Evolutionary conservation across 2,797 vertebrate genomes (phyloP), one percentile per base, ranked within the genome.

Genomic region (Scolopax bukidnonensis): DNA sequence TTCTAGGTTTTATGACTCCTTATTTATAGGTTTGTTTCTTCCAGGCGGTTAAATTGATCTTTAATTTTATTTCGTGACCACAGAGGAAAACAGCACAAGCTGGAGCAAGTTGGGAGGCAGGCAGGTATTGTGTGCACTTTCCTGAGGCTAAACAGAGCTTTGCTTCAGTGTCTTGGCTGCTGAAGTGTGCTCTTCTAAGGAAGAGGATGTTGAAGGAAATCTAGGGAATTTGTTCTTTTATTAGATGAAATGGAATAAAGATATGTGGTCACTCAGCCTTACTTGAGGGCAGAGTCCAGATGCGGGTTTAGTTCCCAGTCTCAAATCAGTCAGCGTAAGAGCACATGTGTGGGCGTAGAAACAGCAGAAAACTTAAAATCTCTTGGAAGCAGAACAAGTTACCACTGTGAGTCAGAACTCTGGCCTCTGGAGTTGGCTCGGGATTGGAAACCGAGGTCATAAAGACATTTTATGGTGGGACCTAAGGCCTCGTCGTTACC

Each of bases 21-120:
- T 96, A 93, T 95, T 96, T 96, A 95, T 95, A 95, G 91, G 90
- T 93, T 95, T 94, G 53, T 92, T 96, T 95, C 95, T 96, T 95
- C 81, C 87, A 96, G 93, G 93, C 16, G 4, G 83, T 95, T 92
- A 94, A 95, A 97, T 92, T 93, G 96, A 93, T 96, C 91, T 95
- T 90, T 97, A 95, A 95, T 97, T 96, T 91, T 92, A 94, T 96
- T 96, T 95, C 91, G 38, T 81, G 92, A 65, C 95, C 95, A 96
- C 87, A 79, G 93, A 96, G 83, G 91, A 64, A 93, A 96, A 74
- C 80, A 84, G 83, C 81, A 75, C 96, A 96, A 96, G 96, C 95
- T 95, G 1, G 9, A 94, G 89, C 95, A 95, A 76, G 96, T 79
- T 76, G 77, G 70, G 91, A 95, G 76, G 93, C 88, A 88, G 88